Evolutionary conservation across 2,797 vertebrate genomes (phyloP).

Genomic region (Mus minutoides): DNA sequence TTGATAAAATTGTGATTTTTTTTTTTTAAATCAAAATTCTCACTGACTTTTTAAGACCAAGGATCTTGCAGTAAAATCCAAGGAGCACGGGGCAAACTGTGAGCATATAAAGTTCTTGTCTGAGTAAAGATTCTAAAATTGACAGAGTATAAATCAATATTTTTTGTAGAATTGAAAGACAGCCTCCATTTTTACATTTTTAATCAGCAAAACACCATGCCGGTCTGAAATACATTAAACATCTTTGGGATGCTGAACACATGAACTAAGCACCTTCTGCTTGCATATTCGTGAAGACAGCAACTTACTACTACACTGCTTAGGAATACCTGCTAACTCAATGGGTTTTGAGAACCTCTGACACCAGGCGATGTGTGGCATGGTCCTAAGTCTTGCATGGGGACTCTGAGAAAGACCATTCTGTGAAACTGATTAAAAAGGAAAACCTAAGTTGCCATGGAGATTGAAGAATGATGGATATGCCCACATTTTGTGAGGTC

Average conservation of each 20-base stretch:
- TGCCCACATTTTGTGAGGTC: neutral
- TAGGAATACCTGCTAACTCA: neutral
- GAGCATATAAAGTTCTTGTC: neutral
- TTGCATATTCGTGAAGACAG: neutral
- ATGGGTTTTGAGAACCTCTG: neutral
- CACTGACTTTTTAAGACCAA: constrained; percentile 2
- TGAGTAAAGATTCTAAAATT: constrained; percentile 33
- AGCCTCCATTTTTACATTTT: neutral
- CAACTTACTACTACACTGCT: neutral
- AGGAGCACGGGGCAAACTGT: neutral
- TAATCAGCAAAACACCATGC: neutral
- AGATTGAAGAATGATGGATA: neutral
- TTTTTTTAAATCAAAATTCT: constrained; percentile 59
- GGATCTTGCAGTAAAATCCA: constrained; percentile 1
- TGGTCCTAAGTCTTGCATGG: neutral
- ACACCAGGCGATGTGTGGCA: too few species aligned
- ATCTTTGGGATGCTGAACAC: neutral
- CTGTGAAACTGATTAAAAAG: neutral
- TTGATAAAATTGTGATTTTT: constrained; percentile 53
- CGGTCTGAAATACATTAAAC: neutral
- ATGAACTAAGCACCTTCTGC: neutral
- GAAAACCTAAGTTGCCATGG: neutral
- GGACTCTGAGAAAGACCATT: neutral
- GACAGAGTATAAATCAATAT: constrained; percentile 22
- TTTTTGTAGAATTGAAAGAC: constrained; percentile 28